Evolutionary conservation across 2,797 vertebrate genomes (phyloP).

Genomic region (Lacerta bilineata): DNA sequence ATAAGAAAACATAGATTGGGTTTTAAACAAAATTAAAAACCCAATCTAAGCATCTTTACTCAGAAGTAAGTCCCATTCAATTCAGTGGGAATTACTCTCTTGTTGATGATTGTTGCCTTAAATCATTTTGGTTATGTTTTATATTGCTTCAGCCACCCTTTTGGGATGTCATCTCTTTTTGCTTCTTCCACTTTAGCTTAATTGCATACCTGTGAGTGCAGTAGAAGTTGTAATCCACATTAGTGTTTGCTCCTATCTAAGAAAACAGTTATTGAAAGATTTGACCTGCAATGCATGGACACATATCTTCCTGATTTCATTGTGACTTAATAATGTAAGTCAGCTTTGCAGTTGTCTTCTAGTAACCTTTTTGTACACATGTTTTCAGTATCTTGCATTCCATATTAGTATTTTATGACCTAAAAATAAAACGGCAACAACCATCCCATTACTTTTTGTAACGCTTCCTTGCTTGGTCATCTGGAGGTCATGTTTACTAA

Average conservation of each 20-base stretch:
- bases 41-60: background rate
- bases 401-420: background rate
- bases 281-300: background rate
- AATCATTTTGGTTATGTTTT: background rate
- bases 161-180: no score
- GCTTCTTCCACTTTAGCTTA: background rate
- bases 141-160: background rate
- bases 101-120: background rate
- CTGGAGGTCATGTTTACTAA: background rate
- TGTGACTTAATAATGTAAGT: background rate
- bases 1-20: background rate
- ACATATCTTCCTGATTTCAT: background rate
- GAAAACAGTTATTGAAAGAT: background rate
- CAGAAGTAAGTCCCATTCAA: background rate
- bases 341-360: background rate
- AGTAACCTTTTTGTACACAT: background rate
- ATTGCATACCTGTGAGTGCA: background rate
- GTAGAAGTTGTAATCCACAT: background rate
- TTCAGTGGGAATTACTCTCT: constrained; percentile 2
- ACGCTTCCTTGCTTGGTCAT: background rate
- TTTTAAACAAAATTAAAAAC: background rate
- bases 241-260: background rate
- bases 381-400: background rate
- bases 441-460: background rate
- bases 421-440: background rate